phyloP scores from a whole-genome alignment of 2,113 vertebrate genomes.

The Sigmodon hispidus region DNA sequence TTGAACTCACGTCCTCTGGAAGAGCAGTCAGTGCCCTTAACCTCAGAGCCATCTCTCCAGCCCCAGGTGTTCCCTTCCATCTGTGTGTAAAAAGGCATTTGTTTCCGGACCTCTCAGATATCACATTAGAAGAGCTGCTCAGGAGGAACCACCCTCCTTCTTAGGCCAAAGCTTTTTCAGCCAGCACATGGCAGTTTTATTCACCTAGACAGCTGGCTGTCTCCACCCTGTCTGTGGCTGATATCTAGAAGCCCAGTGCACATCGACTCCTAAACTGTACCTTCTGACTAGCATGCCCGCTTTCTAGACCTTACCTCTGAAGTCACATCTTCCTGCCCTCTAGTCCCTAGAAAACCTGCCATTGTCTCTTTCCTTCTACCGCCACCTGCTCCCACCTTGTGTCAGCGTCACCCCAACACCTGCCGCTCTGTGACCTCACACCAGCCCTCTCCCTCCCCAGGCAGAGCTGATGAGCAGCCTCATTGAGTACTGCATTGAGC shows the following conservation, averaged over 20 bases:
- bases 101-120: not conserved
- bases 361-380: no score
- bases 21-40: no score
- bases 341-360: not conserved
- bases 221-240: not conserved
- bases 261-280: not conserved
- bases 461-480: slow-evolving; percentile 94
- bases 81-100: not conserved
- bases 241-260: not conserved
- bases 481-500: slow-evolving; percentile 95
- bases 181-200: no score
- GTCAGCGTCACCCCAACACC: rapidly evolving
- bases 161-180: not conserved
- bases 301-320: not conserved
- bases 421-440: not conserved
- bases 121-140: not conserved
- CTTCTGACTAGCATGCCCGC: not conserved
- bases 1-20: no score
- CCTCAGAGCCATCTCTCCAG: no score
- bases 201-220: no score
- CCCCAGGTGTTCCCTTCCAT: no score
- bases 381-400: not conserved
- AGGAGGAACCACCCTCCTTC: not conserved
- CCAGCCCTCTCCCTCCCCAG: slow-evolving; percentile 76
- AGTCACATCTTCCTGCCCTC: not conserved